A percentile compares a stretch with the other conserved stretches of the same genome.
Conservation (phyloP, 2,888 invertebrate genomes). For the Thymelicus acteon region DNA sequence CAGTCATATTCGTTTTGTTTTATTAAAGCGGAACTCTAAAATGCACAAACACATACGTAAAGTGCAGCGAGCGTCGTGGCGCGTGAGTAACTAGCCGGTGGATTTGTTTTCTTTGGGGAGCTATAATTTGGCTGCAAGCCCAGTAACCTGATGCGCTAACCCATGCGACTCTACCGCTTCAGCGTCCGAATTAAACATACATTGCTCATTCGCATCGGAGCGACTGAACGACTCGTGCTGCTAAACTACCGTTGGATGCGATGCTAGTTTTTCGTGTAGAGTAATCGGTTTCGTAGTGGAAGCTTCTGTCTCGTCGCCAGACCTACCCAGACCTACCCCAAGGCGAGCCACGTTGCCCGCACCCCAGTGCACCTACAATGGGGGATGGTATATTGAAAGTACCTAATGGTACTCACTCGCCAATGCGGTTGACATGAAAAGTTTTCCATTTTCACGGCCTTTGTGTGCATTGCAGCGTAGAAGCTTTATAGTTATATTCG, state of each 20-base stretch:
- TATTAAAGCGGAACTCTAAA: conserved; percentile 7
- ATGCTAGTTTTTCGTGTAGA: neutral
- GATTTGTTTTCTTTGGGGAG: conserved; percentile 70
- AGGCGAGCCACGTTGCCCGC: conserved; percentile 62
- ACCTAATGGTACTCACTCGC: conserved; percentile 39
- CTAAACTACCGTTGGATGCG: conserved; percentile 48
- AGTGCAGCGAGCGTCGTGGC: conserved; percentile 44
- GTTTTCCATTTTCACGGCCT: conserved; percentile 39
- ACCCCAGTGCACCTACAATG: conserved; percentile 29
- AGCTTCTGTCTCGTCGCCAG: conserved; percentile 64
- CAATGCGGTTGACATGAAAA: conserved; percentile 28
- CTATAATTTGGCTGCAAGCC: conserved; percentile 70
- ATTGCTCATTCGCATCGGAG: conserved; percentile 44
- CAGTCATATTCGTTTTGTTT: too few species aligned
- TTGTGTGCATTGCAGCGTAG: neutral
- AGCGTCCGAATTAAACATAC: conserved; percentile 38
- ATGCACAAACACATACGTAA: conserved; percentile 50
- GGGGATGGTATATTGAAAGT: conserved; percentile 24
- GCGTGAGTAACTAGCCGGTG: conserved; percentile 57
- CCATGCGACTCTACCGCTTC: conserved; percentile 10
- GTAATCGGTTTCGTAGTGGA: conserved; percentile 47
- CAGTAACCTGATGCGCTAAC: conserved; percentile 42
- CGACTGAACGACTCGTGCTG: neutral
- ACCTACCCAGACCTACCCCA: conserved; percentile 82
- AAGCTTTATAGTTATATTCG: neutral